phyloP scores from a whole-genome alignment of 2,888 invertebrate species.

The Drosophila nigricruria region DNA sequence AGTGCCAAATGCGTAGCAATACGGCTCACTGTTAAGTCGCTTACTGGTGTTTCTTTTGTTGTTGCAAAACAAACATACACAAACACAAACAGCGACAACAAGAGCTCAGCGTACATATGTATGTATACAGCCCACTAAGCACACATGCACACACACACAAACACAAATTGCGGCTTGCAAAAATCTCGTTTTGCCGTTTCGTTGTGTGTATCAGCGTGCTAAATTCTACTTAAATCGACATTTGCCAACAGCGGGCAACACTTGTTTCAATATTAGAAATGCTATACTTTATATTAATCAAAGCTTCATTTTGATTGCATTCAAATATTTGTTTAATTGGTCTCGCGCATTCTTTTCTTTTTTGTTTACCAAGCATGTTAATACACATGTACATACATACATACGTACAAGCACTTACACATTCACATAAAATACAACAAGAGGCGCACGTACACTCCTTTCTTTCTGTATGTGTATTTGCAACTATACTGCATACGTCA shows the following conservation, averaged over 20 bases:
- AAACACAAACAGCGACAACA: constrained; percentile 24
- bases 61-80: constrained; percentile 66
- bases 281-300: constrained; percentile 38
- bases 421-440: constrained; percentile 41
- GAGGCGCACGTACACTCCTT: constrained; percentile 56
- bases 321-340: constrained; percentile 42
- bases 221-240: constrained; percentile 51
- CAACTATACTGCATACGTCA: constrained; percentile 25
- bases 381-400: constrained; percentile 55
- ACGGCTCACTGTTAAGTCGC: constrained; percentile 26
- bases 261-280: constrained; percentile 63
- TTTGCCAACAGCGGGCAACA: constrained; percentile 41
- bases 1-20: constrained; percentile 44
- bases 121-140: constrained; percentile 28
- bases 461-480: constrained; percentile 19
- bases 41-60: constrained; percentile 44
- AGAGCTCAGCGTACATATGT: constrained; percentile 8
- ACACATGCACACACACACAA: constrained; percentile 27
- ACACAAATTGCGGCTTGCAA: constrained; percentile 60
- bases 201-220: constrained; percentile 49
- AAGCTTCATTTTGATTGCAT: constrained; percentile 24
- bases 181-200: constrained; percentile 63
- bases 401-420: constrained; percentile 35
- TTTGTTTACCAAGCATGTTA: constrained; percentile 44
- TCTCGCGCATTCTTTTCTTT: constrained; percentile 26